Percentiles rank a stretch among this genome's conserved stretches.
Conservation (phyloP, 2,113 vertebrate species). For the Cromileptes altivelis region DNA sequence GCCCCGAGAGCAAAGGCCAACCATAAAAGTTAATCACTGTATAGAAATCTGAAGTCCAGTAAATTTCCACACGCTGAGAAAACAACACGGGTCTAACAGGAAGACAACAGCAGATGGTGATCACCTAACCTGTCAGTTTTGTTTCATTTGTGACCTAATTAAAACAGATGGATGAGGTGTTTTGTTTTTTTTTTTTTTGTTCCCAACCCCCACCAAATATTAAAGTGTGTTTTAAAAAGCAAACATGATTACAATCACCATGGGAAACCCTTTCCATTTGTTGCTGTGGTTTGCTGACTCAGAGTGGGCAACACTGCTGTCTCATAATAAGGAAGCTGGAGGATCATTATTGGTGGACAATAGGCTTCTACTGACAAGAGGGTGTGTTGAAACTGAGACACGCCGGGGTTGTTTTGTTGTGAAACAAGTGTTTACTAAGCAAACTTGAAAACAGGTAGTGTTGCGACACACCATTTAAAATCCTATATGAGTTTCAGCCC, state of each 20-base stretch:
- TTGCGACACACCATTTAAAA: constrained; percentile 5
- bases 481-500: constrained; percentile 16
- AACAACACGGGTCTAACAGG: constrained; percentile 72
- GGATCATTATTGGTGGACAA: constrained; percentile 40
- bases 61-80: constrained; percentile 86
- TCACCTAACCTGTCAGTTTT: constrained; percentile 30
- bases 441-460: constrained; percentile 1
- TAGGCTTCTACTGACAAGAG: constrained; percentile 12
- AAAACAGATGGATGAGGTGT: constrained; percentile 21
- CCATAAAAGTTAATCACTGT: constrained; percentile 90
- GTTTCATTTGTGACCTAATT: constrained; percentile 42
- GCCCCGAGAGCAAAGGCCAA: constrained; percentile 83
- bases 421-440: constrained; percentile 57
- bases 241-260: constrained; percentile 15
- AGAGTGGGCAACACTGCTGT: constrained; percentile 29
- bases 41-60: constrained; percentile 88
- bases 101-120: constrained; percentile 76
- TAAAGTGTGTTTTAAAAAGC: not conserved
- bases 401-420: constrained; percentile 60
- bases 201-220: not conserved
- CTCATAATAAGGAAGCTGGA: constrained; percentile 53
- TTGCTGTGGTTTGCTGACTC: constrained; percentile 71
- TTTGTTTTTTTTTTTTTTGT: not conserved
- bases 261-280: constrained; percentile 68
- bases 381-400: constrained; percentile 48